These are phyloP conservation scores for Meloe dianella DNA, from an alignment of 2,888 invertebrate species.

Conservation along the genomic window DNA sequence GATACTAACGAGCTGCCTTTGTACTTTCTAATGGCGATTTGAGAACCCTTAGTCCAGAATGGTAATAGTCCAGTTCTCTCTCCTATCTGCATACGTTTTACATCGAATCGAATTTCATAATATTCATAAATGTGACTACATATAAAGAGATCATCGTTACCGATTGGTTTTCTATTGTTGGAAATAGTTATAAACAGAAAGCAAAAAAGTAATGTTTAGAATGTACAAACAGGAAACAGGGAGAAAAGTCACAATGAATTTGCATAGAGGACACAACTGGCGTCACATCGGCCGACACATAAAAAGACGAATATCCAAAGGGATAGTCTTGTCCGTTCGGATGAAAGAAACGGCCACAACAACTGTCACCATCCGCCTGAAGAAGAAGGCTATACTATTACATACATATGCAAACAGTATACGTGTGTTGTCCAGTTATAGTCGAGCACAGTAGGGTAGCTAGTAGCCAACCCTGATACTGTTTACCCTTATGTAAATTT, in stretches of 20 bases:
- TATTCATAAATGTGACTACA: constrained; percentile 7
- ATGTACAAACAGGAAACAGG: constrained; percentile 20
- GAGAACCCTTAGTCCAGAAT: constrained; percentile 48
- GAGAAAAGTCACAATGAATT: constrained; percentile 41
- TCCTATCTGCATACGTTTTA: constrained; percentile 32
- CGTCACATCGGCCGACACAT: constrained; percentile 57
- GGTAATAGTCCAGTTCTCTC: background rate
- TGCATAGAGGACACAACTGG: constrained; percentile 55
- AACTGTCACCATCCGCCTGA: constrained; percentile 51
- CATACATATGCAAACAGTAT: constrained; percentile 51
- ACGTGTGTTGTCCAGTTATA: background rate
- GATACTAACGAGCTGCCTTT: constrained; percentile 57
- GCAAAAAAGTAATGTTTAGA: background rate
- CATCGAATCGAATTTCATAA: constrained; percentile 33
- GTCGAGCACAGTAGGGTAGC: constrained; percentile 31
- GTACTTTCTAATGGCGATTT: constrained; percentile 56
- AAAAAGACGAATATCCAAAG: constrained; percentile 54
- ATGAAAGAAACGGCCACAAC: constrained; percentile 47
- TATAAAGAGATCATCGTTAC: background rate
- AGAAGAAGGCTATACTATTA: constrained; percentile 30
- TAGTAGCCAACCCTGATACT: constrained; percentile 17
- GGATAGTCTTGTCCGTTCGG: constrained; percentile 14
- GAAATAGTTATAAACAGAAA: constrained; percentile 1
- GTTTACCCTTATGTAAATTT: constrained; percentile 37
- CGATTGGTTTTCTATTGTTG: constrained; percentile 6